Base-by-base conservation (phyloP, 2,888 invertebrate genomes). In the Uropetala carovei region DNA sequence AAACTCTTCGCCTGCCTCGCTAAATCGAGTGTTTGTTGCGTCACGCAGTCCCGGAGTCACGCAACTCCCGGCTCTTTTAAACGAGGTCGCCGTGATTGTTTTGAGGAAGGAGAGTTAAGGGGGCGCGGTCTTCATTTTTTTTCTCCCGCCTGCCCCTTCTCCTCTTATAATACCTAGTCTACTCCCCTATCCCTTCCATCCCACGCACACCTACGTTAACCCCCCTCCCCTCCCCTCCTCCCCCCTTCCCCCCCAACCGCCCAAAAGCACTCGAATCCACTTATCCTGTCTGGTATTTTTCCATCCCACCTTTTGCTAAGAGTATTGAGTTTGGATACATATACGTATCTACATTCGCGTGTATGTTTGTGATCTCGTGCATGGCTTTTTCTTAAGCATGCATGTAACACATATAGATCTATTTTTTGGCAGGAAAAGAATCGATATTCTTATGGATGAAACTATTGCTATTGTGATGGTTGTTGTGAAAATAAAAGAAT, bases 41-140 rank as follows among this genome's bases (percentile, higher is more conserved):
- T 89, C 89, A 89, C 89, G 89, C 89, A 89, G 60, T 89, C 64
- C n/a, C 14, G 68, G 30, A 64, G 89, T 89, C 89, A 89, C 89
- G 89, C 89, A 89, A 89, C 14, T 30, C 59, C 43, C 57, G 30
- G 64, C 43, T 64, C 89, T 18, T 43, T 43, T 64, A 89, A 68
- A 68, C 64, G 89, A 89, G 60, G 60, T 60, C 86, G 86, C 60
- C 86, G 14, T 60, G 86, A 16, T 86, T 60, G 27, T 86, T 86
- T 86, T 27, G 27, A 30, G 83, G 83, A 18, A 56, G 83, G 57
- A 30, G 64, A 43, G 68, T n/a, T 43, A 56, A 64, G 18, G 89
- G 43, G 64, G 18, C 64, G 58, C 56, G 22, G 57, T 22, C 30
- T 60, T 86, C 60, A 8, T 14, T 0, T 27, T 43, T 83, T 83